These are phyloP conservation scores for Pocillopora verrucosa DNA, from an alignment of 64 coral and sea anemone genomes.

Conservation along the genomic window DNA sequence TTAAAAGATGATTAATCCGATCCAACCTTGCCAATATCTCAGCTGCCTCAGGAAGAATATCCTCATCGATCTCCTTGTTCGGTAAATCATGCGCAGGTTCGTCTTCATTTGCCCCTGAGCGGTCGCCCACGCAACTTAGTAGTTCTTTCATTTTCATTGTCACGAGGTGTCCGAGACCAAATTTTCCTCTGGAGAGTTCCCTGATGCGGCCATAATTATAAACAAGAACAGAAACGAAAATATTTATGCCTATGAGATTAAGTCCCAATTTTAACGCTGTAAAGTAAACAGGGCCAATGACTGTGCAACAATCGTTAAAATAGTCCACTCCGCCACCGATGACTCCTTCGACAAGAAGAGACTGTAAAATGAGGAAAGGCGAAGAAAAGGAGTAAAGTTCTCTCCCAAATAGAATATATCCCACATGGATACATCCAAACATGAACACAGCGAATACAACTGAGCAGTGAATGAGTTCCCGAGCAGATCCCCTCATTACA, in stretches of 20 bases:
- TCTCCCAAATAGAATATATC: slow-evolving; percentile 26
- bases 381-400: background rate
- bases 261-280: background rate
- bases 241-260: slow-evolving; percentile 16
- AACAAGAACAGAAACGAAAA: slow-evolving; percentile 46
- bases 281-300: slow-evolving; percentile 18
- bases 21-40: background rate
- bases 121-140: slow-evolving; percentile 1
- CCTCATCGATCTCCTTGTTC: background rate
- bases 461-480: slow-evolving; percentile 5
- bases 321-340: background rate
- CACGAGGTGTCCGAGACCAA: slow-evolving; percentile 31
- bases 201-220: background rate
- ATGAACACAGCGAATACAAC: background rate
- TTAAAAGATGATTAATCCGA: background rate
- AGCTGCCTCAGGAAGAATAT: too few species aligned
- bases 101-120: background rate
- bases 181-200: background rate
- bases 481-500: slow-evolving; percentile 11
- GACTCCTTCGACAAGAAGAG: slow-evolving; percentile 27
- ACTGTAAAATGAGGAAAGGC: background rate
- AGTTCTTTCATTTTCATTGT: slow-evolving; percentile 25
- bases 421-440: slow-evolving; percentile 33
- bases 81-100: background rate
- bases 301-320: background rate